Conservation (phyloP, 2,888 invertebrate genomes). For the Magallana nippona region DNA sequence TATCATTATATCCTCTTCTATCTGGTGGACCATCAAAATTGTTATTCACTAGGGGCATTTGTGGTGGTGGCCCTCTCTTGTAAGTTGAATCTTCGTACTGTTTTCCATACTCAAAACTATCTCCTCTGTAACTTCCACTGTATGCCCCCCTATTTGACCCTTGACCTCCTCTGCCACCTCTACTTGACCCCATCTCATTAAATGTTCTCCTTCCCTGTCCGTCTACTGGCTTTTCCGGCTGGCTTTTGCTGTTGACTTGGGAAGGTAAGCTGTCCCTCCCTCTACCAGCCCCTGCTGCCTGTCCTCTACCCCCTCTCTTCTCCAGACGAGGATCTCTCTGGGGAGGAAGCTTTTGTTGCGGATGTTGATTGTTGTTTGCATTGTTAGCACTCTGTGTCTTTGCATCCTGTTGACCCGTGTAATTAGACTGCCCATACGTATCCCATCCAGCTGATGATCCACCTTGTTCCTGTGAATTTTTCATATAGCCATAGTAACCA, state of each 20-base stretch:
- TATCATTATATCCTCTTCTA: slow-evolving; percentile 1
- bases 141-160: not conserved
- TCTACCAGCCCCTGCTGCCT: not conserved
- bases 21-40: not conserved
- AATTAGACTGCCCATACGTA: slow-evolving; percentile 31
- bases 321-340: slow-evolving; percentile 41
- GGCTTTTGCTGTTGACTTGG: not conserved
- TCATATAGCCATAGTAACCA: slow-evolving; percentile 29
- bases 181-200: not conserved
- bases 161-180: slow-evolving; percentile 14
- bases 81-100: slow-evolving; percentile 10
- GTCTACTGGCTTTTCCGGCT: not conserved
- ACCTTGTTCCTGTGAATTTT: slow-evolving; percentile 31
- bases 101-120: not conserved
- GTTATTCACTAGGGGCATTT: not conserved
- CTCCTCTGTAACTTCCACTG: slow-evolving; percentile 22
- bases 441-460: not conserved
- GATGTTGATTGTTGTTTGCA: not conserved
- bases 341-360: not conserved
- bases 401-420: slow-evolving; percentile 30
- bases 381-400: slow-evolving; percentile 43
- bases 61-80: not conserved
- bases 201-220: not conserved
- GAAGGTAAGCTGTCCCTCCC: not conserved
- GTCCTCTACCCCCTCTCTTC: slow-evolving; percentile 47